These are phyloP conservation scores for Lasioglossum lativentre DNA, from an alignment of 2,888 invertebrate genomes.

Conservation along the genomic window DNA sequence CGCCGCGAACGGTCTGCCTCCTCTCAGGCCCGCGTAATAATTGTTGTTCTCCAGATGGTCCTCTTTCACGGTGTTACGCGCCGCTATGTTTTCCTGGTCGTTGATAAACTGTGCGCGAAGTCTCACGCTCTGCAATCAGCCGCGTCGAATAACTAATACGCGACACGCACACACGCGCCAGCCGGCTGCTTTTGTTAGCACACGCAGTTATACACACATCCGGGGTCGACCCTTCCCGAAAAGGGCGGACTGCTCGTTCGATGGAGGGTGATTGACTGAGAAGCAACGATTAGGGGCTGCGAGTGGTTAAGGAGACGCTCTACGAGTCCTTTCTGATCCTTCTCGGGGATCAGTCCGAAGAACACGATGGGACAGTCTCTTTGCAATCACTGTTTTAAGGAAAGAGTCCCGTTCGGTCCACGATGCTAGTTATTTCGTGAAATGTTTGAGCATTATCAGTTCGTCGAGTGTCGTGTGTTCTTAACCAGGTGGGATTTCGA, in stretches of 20 bases:
- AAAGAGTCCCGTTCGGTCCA: neutral
- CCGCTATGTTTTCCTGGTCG: conserved; percentile 77
- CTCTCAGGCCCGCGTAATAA: conserved; percentile 85
- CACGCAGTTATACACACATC: conserved; percentile 27
- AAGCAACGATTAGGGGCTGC: neutral
- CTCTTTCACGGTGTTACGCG: conserved; percentile 65
- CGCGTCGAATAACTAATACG: conserved; percentile 48
- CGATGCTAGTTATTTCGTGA: neutral
- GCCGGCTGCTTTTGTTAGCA: conserved; percentile 13
- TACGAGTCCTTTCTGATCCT: conserved; percentile 10
- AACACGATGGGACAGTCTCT: neutral
- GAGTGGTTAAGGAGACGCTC: conserved; percentile 2
- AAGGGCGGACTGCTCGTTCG: neutral
- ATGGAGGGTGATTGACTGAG: conserved; percentile 5
- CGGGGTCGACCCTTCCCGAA: neutral
- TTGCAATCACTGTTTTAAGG: neutral
- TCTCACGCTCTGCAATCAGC: conserved; percentile 78
- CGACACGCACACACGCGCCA: conserved; percentile 18
- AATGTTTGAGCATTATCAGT: neutral
- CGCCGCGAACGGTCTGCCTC: conserved; percentile 85
- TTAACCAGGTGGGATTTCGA: too few species aligned
- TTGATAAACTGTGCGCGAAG: conserved; percentile 77
- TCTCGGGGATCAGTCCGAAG: neutral
- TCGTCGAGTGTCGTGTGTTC: neutral
- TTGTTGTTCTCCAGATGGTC: conserved; percentile 77